Evolutionary conservation across 1,140 invertebrate species (phyloP).

Genomic region (Dreissena rostriformis): DNA sequence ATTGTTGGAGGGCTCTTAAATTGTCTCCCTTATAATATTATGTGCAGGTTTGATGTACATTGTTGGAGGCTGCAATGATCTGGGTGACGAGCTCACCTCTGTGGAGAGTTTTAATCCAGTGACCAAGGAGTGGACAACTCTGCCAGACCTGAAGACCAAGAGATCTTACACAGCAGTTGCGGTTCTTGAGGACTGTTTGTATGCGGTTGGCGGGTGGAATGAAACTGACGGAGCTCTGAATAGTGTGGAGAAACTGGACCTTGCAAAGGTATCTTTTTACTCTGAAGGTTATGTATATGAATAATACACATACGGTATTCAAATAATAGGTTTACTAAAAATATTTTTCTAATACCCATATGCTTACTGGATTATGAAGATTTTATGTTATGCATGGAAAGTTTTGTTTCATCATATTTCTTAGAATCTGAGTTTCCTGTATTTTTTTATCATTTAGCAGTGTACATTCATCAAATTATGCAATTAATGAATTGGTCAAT

Average conservation of each 20-base stretch:
- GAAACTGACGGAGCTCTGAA: conserved; percentile 88
- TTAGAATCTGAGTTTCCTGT: too few relatives aligned
- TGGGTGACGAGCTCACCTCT: conserved; percentile 88
- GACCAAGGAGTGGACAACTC: conserved; percentile 88
- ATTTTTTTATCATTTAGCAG: too few relatives aligned
- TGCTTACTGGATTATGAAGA: too few relatives aligned
- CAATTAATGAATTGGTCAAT: too few relatives aligned
- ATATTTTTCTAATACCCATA: too few relatives aligned
- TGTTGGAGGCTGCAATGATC: conserved; percentile 93
- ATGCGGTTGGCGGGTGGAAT: conserved; percentile 93
- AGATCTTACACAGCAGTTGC: conserved; percentile 93
- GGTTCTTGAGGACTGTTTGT: conserved; percentile 89
- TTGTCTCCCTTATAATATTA: background rate
- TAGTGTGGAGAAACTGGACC: conserved; percentile 94
- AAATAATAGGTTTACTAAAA: too few relatives aligned
- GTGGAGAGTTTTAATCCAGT: conserved; percentile 90
- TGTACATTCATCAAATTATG: too few relatives aligned
- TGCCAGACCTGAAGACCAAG: conserved; percentile 89
- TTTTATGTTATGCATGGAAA: too few relatives aligned
- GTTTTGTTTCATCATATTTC: too few relatives aligned
- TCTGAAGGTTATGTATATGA: background rate
- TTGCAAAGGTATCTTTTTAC: conserved; percentile 87
- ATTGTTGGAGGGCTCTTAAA: too few relatives aligned
- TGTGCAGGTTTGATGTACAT: conserved; percentile 91
- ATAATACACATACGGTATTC: too few relatives aligned